Base-by-base conservation (phyloP, 1,140 invertebrate species). In the Eupeodes corollae region DNA sequence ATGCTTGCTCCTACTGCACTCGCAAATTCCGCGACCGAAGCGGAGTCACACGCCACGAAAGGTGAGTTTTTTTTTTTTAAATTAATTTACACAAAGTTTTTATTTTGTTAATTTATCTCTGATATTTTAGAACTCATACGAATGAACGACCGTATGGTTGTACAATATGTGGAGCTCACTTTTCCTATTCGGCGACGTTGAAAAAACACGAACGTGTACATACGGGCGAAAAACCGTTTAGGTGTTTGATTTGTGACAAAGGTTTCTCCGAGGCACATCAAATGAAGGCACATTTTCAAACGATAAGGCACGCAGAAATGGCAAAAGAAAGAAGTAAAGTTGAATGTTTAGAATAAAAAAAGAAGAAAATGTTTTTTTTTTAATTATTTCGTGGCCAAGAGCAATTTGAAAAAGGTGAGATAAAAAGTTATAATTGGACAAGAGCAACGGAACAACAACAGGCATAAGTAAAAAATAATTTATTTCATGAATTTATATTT, bases 91-190 rank as follows among this genome's bases (percentile, higher is more conserved):
- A 8, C 21, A 26, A 8, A 26, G 8, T 26, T 5, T 26, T 3
- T 3, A 26, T 26, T 26, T 5, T 26, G 3, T 26, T 26, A 26
- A 26, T 8, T 26, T 26, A 8, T 26, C 8, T 5, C 8, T 26
- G 3, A 26, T 5, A 5, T 26, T 8, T 5, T 26, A 26, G 21
- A 26, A 26, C 21, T 5, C 21, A 26, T 26, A 77, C 75, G 6
- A 76, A 77, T 46, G 74, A 75, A 13, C 57, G 76, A 9, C 76
- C 76, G 0, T 78, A 75, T 47, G 73, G 71, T 49, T 78, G 76
- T 52, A 63, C 61, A 14, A 73, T 72, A 50, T 78, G 76, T 51
- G 75, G 73, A 1, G 77, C 77, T 52, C 71, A 74, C 5, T 78
- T 78, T 42, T 75, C 73, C n/a, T 74, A 77, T 59, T 70, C 57